Evolutionary conservation across 2,888 invertebrate species (phyloP).

Genomic region (Drepanosiphum platanoidis): DNA sequence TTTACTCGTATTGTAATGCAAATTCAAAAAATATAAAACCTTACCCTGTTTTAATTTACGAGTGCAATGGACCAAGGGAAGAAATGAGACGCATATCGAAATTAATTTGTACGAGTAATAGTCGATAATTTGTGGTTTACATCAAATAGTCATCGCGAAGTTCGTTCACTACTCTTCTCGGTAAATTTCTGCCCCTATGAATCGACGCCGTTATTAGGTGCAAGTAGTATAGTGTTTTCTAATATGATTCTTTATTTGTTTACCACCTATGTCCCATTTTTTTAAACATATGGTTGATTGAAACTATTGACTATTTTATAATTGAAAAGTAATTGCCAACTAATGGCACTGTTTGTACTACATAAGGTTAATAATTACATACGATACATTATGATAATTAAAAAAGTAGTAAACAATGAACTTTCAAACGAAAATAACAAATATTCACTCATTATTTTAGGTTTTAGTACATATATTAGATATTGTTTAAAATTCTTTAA

Average conservation of each 20-base stretch:
- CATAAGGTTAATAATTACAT: background rate
- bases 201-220: background rate
- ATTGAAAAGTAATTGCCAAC: slow-evolving; percentile 18
- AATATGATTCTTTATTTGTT: background rate
- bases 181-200: background rate
- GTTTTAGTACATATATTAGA: background rate
- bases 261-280: background rate
- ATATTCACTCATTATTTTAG: background rate
- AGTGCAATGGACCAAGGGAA: too few species aligned
- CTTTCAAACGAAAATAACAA: too few species aligned
- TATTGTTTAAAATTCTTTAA: background rate
- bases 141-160: too few species aligned
- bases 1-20: background rate
- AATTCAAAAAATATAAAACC: background rate
- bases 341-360: background rate
- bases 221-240: background rate
- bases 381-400: too few species aligned
- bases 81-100: background rate
- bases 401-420: background rate
- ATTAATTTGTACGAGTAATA: background rate
- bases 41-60: background rate
- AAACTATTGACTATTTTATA: background rate
- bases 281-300: slow-evolving; percentile 44
- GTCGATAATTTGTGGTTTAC: too few species aligned
- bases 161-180: background rate